A percentile compares a stretch with the other conserved stretches of the same genome.
Evolutionary conservation across 2,797 vertebrate genomes (phyloP).

Genomic region (Gastrophryne carolinensis): DNA sequence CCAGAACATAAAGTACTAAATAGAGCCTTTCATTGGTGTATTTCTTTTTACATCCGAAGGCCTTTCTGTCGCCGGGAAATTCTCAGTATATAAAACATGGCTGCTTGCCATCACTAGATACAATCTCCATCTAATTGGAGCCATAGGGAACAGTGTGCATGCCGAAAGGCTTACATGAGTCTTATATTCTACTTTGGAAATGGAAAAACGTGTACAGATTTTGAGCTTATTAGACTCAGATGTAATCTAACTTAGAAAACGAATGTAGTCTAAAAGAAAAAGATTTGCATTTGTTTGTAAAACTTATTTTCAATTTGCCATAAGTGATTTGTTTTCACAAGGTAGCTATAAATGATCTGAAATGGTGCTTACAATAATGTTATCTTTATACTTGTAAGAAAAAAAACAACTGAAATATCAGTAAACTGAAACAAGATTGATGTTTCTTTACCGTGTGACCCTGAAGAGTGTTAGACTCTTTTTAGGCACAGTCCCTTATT

Average conservation of each 20-base stretch:
- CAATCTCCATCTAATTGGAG: constrained; percentile 32
- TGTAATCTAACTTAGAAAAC: constrained; percentile 4
- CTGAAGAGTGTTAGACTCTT: too few species aligned
- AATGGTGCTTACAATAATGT: too few species aligned
- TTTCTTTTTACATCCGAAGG: background rate
- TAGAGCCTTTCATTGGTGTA: background rate
- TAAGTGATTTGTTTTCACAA: background rate
- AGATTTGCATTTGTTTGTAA: constrained; percentile 23
- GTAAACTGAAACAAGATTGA: too few species aligned
- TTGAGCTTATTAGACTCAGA: constrained; percentile 20
- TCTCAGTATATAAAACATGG: constrained; percentile 20
- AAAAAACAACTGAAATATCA: too few species aligned
- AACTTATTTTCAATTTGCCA: constrained; percentile 16
- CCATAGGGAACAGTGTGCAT: background rate
- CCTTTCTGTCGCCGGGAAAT: constrained; percentile 10
- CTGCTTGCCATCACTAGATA: constrained; percentile 31
- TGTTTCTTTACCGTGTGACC: too few species aligned
- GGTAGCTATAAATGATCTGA: background rate
- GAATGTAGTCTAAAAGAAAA: constrained; percentile 10
- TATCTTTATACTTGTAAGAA: too few species aligned
- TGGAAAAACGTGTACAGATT: constrained; percentile 14
- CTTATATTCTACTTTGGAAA: background rate
- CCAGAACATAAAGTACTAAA: background rate
- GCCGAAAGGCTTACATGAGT: background rate
- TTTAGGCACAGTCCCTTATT: too few species aligned